Conservation (phyloP, 2,888 invertebrate species). For the Agonopterix heracliana region DNA sequence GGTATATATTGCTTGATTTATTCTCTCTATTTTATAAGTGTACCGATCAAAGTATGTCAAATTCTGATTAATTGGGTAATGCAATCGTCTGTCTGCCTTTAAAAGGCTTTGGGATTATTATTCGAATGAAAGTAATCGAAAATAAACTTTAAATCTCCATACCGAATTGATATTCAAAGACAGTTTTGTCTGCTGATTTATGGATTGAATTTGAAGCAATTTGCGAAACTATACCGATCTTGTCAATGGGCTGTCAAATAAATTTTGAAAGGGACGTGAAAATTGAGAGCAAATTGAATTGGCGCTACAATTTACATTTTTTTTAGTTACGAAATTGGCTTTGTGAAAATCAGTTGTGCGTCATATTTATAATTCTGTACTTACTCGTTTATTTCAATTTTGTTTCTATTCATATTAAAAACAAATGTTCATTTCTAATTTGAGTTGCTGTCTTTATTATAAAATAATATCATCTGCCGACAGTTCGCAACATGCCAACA, state of each 20-base stretch:
- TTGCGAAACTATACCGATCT: slow-evolving; percentile 18
- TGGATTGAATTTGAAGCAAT: slow-evolving; percentile 29
- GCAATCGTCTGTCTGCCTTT: too few relatives aligned
- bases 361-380: too few relatives aligned
- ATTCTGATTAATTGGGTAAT: too few relatives aligned
- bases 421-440: neutral
- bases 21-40: too few relatives aligned
- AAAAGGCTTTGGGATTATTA: too few relatives aligned
- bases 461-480: slow-evolving; percentile 32
- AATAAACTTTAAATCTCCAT: too few relatives aligned
- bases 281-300: slow-evolving; percentile 14
- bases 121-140: too few relatives aligned
- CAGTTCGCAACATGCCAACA: slow-evolving; percentile 8
- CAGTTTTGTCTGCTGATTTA: slow-evolving; percentile 31
- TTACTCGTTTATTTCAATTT: too few relatives aligned
- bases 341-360: too few relatives aligned
- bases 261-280: slow-evolving; percentile 12
- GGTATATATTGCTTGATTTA: too few relatives aligned
- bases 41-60: too few relatives aligned
- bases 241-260: slow-evolving; percentile 17
- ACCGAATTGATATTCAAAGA: slow-evolving; percentile 22
- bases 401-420: neutral
- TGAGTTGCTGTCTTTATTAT: slow-evolving; percentile 15
- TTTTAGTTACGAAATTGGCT: neutral
- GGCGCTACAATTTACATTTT: slow-evolving; percentile 2